Base-by-base conservation (phyloP, 2,888 invertebrate genomes). In the Aradus depressus region DNA sequence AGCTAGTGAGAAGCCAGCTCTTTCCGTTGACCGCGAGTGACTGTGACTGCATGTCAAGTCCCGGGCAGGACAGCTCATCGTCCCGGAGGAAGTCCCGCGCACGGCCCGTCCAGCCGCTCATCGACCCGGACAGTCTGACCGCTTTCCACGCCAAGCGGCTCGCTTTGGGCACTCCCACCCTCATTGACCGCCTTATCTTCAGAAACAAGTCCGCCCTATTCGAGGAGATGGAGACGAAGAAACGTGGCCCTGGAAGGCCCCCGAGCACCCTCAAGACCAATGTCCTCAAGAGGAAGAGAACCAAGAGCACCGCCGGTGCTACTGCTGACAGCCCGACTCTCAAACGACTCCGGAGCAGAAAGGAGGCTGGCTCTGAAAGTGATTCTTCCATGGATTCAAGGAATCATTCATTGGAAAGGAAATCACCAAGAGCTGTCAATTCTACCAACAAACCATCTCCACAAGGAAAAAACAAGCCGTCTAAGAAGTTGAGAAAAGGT, bases 181-280 rank as follows among this genome's bases (percentile, higher is more conserved):
- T 59, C 14, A 58, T 59, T 23, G 58, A 59, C 35, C 50, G 51
- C 26, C 45, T 59, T 19, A 58, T 60, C 25, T 54, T 47, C 19
- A 50, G 50, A 45, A 59, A 58, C 35, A 57, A 53, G 52, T 51
- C 53, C 12, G 58, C 59, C 10, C 51, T 59, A 16, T n/a, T n/a
- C n/a, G 50, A 50, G 38, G 44, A 44, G 12, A 56, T 53, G 51
- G 50, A 48, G 19, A 47, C 53, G 21, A 56, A 53, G 37, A 43
- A 21, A 43, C 18, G 44, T 21, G 51, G 44, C 10, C 34, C 35
- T 26, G 32, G 44, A 18, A 32, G 43, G 26, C 44, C 44, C 4
- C 21, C 32, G 16, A 14, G 21, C 14, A 32, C 3, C n/a, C 3
- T 19, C 8, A 47, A 47, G 26, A 25, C 21, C n/a, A 34, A 32